These are phyloP conservation scores for Plestiodon gilberti DNA, from an alignment of 2,113 vertebrate species.

Conservation along the genomic window DNA sequence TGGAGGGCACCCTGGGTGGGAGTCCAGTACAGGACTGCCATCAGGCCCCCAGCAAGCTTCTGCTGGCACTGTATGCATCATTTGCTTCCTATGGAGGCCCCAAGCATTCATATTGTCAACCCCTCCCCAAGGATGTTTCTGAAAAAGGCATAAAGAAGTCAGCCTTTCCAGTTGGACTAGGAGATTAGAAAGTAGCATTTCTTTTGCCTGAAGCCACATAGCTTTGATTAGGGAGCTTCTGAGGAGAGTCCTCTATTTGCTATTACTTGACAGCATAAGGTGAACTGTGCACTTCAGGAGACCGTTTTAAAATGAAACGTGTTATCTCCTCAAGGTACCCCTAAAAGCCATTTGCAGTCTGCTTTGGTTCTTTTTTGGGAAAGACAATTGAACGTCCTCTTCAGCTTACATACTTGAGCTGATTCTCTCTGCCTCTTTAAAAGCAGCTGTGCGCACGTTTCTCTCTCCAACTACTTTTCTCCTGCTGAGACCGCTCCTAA, in stretches of 20 bases:
- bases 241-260: slow-evolving; percentile 27
- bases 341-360: slow-evolving; percentile 53
- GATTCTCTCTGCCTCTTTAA: slow-evolving; percentile 27
- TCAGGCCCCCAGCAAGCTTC: no score
- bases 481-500: slow-evolving; percentile 7
- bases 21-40: no score
- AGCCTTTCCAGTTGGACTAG: background rate
- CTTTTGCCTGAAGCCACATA: background rate
- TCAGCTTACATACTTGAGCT: slow-evolving; percentile 38
- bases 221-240: slow-evolving; percentile 34
- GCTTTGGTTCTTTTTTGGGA: slow-evolving; percentile 49
- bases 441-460: slow-evolving; percentile 21
- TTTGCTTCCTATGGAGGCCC: background rate
- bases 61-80: background rate
- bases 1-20: no score
- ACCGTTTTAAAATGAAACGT: slow-evolving; percentile 50
- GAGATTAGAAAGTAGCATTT: background rate
- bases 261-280: slow-evolving; percentile 48
- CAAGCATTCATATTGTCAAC: background rate
- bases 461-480: slow-evolving; percentile 33
- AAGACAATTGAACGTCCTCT: slow-evolving; percentile 44
- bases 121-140: background rate
- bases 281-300: slow-evolving; percentile 52
- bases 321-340: slow-evolving; percentile 48
- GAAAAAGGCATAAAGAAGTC: background rate